Percentiles rank a stretch among this genome's conserved stretches.
Evolutionary conservation across 2,888 invertebrate genomes (phyloP).

Genomic region (Pterobdella sp.): DNA sequence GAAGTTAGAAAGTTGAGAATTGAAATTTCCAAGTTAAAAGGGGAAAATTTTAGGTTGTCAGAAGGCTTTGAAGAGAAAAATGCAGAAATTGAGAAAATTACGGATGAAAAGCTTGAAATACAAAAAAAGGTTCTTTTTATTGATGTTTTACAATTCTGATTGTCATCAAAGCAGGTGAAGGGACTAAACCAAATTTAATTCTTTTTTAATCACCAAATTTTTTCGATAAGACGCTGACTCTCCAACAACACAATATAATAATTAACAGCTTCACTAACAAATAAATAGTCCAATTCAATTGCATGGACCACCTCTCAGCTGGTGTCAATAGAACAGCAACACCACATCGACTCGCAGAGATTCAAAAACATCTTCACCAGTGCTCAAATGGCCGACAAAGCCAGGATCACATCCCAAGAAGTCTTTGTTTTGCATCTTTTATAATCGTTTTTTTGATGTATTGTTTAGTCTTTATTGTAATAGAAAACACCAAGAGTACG

Average conservation of each 20-base stretch:
- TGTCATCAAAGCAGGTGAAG: neutral
- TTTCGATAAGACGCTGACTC: neutral
- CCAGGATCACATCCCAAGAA: constrained; percentile 2
- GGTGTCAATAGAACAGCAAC: neutral
- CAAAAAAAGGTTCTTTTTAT: neutral
- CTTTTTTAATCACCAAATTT: neutral
- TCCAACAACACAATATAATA: neutral
- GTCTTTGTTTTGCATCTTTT: neutral
- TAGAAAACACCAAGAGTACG: too few relatives aligned
- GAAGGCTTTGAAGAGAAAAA: neutral
- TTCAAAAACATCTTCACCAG: neutral
- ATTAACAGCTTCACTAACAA: neutral
- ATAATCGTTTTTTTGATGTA: too few relatives aligned
- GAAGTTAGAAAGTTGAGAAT: neutral
- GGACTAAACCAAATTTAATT: neutral
- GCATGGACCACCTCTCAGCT: neutral
- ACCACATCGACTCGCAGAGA: neutral
- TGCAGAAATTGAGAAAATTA: neutral
- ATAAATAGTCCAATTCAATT: too few relatives aligned
- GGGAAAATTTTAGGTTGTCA: neutral
- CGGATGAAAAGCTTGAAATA: neutral
- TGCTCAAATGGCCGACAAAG: constrained; percentile 10
- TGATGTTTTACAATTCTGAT: neutral
- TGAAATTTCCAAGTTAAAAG: neutral
- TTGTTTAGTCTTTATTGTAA: too few relatives aligned